A percentile compares a stretch with the other conserved stretches of the same genome.
These are phyloP conservation scores for Drosophila teissieri DNA, from an alignment of 1,140 invertebrate species.

Conservation along the genomic window DNA sequence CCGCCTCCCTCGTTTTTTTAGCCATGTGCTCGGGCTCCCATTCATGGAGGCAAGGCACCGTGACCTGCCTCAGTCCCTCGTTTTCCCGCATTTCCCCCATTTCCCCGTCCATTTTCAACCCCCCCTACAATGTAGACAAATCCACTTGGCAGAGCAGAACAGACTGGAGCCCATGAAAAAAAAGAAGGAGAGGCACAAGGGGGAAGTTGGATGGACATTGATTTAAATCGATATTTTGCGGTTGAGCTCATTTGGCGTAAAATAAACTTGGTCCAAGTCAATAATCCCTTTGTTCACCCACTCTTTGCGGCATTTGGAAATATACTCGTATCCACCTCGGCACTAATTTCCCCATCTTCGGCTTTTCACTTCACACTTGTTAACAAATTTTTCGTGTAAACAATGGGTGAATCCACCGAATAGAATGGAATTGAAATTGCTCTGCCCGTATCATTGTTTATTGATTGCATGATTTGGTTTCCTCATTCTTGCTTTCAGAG, in stretches of 20 bases:
- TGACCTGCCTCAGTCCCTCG: constrained; percentile 57
- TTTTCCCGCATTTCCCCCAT: background rate
- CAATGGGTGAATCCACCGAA: constrained; percentile 17
- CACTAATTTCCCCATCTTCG: constrained; percentile 28
- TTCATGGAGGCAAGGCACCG: constrained; percentile 67
- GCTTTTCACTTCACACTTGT: constrained; percentile 72
- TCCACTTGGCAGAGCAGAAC: constrained; percentile 53
- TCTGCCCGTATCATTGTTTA: constrained; percentile 48
- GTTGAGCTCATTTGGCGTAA: constrained; percentile 80
- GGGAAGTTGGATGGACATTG: constrained; percentile 62
- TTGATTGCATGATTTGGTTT: constrained; percentile 57
- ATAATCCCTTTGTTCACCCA: constrained; percentile 72
- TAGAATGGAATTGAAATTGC: constrained; percentile 41
- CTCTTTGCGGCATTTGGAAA: constrained; percentile 38
- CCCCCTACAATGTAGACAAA: constrained; percentile 49
- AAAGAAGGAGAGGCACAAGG: background rate
- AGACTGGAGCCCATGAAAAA: constrained; percentile 11
- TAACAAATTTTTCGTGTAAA: constrained; percentile 74
- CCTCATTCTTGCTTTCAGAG: constrained; percentile 39
- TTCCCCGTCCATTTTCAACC: background rate
- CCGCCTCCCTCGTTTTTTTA: constrained; percentile 26
- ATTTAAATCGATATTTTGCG: constrained; percentile 82
- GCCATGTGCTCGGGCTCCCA: constrained; percentile 72
- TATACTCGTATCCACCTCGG: constrained; percentile 23
- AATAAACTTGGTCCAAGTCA: constrained; percentile 78